phyloP scores from a whole-genome alignment of 2,888 invertebrate species.

The Caradrina clavipalpis region DNA sequence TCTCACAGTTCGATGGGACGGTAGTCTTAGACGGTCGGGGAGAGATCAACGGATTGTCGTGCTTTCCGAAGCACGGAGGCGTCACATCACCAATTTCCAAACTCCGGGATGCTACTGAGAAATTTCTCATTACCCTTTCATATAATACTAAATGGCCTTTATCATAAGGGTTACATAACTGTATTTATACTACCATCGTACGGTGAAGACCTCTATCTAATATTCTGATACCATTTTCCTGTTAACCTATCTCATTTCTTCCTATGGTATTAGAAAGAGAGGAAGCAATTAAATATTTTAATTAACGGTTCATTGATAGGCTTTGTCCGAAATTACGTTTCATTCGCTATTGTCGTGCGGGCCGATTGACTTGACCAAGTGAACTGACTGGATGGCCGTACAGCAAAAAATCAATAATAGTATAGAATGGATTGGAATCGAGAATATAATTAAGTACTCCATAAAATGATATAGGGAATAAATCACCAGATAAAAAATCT shows the following conservation, averaged over 20 bases:
- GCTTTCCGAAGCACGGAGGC: no score
- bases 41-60: no score
- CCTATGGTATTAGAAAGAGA: constrained; percentile 34
- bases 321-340: constrained; percentile 38
- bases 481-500: no score
- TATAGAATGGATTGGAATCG: background rate
- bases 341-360: constrained; percentile 43
- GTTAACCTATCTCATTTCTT: constrained; percentile 46
- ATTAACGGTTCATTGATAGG: constrained; percentile 53
- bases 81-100: no score
- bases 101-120: no score
- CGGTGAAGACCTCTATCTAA: constrained; percentile 32
- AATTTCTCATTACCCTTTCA: background rate
- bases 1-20: no score
- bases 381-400: constrained; percentile 17
- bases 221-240: constrained; percentile 56
- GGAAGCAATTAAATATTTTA: constrained; percentile 38
- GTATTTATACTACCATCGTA: constrained; percentile 6
- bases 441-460: no score
- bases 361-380: constrained; percentile 30
- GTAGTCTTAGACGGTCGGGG: no score
- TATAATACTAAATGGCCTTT: constrained; percentile 11
- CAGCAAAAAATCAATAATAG: background rate
- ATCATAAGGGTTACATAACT: constrained; percentile 31
- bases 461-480: no score